These are phyloP conservation scores for Phrynosoma blainvillii DNA, from an alignment of 2,113 vertebrate genomes.

Conservation along the genomic window DNA sequence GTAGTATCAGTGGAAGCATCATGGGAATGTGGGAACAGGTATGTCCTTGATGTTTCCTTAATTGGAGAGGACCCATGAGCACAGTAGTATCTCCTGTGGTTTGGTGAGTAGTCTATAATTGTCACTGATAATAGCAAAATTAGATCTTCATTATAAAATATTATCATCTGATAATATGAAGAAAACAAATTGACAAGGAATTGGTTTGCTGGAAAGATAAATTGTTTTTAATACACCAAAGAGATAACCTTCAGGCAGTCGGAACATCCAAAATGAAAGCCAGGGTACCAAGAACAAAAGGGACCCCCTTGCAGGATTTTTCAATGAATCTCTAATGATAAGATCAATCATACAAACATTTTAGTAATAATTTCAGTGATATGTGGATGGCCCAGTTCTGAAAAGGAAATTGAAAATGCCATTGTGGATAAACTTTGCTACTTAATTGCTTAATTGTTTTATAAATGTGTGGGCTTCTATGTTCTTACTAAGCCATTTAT, in stretches of 20 bases:
- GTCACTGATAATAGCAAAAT: neutral
- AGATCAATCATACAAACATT: neutral
- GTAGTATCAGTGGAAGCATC: neutral
- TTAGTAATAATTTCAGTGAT: conserved; percentile 19
- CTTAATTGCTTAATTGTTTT: conserved; percentile 35
- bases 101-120: neutral
- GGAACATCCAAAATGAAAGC: neutral
- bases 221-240: neutral
- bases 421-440: conserved; percentile 14
- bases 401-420: conserved; percentile 29
- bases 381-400: conserved; percentile 6
- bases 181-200: neutral
- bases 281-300: neutral
- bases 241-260: neutral
- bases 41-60: neutral
- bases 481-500: conserved; percentile 31
- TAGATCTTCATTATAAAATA: neutral
- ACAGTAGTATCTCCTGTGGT: neutral
- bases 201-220: neutral
- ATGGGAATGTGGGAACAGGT: neutral
- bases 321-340: neutral
- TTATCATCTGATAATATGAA: neutral
- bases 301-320: neutral
- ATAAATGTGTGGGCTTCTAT: conserved; percentile 23
- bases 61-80: neutral